Evolutionary conservation across 2,113 vertebrate genomes (phyloP), one percentile per base, ranked within the genome.

Genomic region (human (Homo sapiens)): DNA sequence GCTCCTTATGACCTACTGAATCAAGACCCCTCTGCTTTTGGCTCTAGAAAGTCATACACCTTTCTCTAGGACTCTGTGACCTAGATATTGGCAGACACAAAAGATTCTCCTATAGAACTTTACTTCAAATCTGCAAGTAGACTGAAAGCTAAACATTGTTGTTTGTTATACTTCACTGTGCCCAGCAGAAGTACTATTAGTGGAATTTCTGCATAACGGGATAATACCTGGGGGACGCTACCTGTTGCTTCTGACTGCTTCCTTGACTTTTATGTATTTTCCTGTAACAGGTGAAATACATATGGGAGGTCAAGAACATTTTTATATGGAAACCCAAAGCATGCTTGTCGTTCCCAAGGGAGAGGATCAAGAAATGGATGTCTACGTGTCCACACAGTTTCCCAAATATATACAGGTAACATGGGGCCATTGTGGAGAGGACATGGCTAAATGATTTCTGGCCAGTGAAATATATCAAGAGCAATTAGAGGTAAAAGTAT

Each of bases 271-370:
- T 70, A 0, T 10, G 64, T 95, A 80, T 95, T 68, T 94, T 76
- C 18, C 84, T 95, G 9, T 32, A 81, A 98, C 91, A 99, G 99
- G 98, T 32, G 98, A 99, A 93, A 90, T 99, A 72, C 68, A 5
- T 68, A 86, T 98, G 89, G 98, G 98, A 20, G 98, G 99, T 18
- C 99, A 99, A 87, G 98, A 99, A 81, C 99, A 99, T 72, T 99
- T 99, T 89, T 99, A 99, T 93, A 98, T 99, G 98, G 99, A 99
- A 94, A 99, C 99, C 45, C 99, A 99, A 45, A 98, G 98, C 90
- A 72, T 98, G 30, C 98, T 99, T 90, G 98, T 25, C 75, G 92
- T 99, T 87, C 99, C 99, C 52, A 98, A 98, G 97, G 98, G 98
- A 96, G 99, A 99, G 68, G 97, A 99, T 97, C 98, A 97, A 97